Evolutionary conservation across 2,797 vertebrate species (phyloP).

Genomic region (Sphenopsis melanotis): DNA sequence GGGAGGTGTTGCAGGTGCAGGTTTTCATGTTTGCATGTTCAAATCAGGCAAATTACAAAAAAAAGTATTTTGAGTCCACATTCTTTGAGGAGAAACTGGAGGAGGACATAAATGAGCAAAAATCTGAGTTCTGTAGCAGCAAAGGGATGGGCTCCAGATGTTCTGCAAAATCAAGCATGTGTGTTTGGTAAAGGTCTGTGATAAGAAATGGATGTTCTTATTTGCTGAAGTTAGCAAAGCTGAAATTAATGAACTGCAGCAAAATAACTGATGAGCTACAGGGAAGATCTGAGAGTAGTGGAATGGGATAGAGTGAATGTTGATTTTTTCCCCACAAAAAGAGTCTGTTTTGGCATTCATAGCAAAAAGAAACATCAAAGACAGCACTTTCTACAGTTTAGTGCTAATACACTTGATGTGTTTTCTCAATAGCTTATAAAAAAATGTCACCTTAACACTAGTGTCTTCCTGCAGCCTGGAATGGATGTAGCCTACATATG

Average conservation of each 20-base stretch:
- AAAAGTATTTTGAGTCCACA: background rate
- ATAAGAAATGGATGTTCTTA: background rate
- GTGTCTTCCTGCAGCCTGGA: background rate
- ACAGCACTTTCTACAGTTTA: background rate
- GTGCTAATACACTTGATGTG: background rate
- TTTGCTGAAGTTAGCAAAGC: background rate
- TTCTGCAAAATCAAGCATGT: background rate
- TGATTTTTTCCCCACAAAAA: background rate
- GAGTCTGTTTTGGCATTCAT: background rate
- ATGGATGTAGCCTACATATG: background rate
- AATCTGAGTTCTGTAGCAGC: background rate
- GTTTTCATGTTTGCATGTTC: background rate
- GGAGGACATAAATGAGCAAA: background rate
- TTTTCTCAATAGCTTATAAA: background rate
- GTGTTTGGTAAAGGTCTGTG: background rate
- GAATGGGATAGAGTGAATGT: background rate
- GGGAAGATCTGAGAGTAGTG: background rate
- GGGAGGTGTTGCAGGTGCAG: background rate
- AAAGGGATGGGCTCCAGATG: background rate
- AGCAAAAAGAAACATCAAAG: background rate
- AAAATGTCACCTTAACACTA: background rate
- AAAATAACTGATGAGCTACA: background rate
- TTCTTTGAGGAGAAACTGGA: background rate
- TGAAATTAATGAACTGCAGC: background rate
- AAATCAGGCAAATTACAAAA: background rate